phyloP scores from a whole-genome alignment of 2,113 vertebrate species.

The Nannospalax galili region DNA sequence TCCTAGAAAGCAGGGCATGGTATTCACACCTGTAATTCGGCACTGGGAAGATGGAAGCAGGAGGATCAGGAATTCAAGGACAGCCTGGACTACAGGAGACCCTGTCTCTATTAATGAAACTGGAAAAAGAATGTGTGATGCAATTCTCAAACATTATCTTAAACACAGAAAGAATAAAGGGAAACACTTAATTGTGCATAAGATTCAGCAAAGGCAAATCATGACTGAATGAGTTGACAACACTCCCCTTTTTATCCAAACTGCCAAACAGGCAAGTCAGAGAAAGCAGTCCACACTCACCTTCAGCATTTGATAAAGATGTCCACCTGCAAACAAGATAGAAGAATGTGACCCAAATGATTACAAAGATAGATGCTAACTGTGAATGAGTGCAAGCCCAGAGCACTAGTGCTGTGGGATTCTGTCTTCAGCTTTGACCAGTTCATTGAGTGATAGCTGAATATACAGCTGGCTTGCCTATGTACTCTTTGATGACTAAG shows the following conservation, averaged over 20 bases:
- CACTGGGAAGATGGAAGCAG: no score
- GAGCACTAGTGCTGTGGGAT: background rate
- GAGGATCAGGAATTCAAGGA: background rate
- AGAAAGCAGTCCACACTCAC: background rate
- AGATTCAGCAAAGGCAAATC: background rate
- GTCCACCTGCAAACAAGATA: background rate
- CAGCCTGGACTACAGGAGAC: background rate
- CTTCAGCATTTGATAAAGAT: background rate
- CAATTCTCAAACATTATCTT: background rate
- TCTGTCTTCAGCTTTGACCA: constrained; percentile 16
- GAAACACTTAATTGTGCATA: background rate
- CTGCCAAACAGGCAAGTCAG: background rate
- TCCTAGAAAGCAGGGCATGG: no score
- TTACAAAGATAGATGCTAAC: background rate
- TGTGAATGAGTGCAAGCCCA: background rate
- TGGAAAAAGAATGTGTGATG: background rate
- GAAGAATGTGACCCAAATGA: background rate
- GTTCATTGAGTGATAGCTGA: background rate
- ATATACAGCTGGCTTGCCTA: background rate
- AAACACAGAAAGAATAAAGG: background rate
- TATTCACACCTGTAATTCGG: background rate
- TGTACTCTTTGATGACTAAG: background rate
- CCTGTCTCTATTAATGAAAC: background rate
- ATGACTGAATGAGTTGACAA: background rate
- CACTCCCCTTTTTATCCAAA: background rate